phyloP scores from a whole-genome alignment of 2,113 vertebrate species.

The Formicarius rufipectus region DNA sequence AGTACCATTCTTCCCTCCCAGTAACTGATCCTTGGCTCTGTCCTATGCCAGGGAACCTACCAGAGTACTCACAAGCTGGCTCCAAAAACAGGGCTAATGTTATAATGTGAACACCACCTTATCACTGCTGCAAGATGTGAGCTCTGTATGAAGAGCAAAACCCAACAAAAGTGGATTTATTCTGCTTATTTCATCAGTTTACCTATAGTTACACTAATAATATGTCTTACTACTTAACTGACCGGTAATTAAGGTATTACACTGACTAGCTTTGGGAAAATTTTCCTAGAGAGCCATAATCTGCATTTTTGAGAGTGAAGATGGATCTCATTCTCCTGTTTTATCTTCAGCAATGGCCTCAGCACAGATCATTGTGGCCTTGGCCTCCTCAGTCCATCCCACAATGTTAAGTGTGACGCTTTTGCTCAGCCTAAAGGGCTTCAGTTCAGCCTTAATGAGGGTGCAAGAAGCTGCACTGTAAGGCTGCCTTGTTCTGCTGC shows the following conservation, averaged over 20 bases:
- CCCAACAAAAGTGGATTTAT: neutral
- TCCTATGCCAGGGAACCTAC: neutral
- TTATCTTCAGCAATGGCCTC: neutral
- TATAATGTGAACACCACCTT: neutral
- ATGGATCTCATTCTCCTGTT: neutral
- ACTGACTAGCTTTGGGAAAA: neutral
- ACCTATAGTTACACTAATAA: neutral
- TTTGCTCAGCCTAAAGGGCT: neutral
- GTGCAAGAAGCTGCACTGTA: neutral
- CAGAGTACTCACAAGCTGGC: neutral
- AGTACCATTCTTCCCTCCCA: constrained; percentile 21
- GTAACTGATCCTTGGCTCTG: constrained; percentile 1
- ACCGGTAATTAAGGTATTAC: neutral
- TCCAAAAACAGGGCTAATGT: neutral
- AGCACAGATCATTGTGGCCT: fast-evolving
- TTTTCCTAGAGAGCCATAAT: neutral
- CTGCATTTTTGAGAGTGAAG: neutral
- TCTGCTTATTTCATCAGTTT: neutral
- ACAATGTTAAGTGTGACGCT: neutral
- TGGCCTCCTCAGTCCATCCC: neutral
- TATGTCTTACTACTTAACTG: neutral
- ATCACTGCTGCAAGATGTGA: neutral
- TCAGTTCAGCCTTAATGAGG: neutral
- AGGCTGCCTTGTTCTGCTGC: neutral
- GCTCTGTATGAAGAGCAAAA: neutral